Base-by-base conservation (phyloP, 2,888 invertebrate genomes). In the Oligia strigilis region DNA sequence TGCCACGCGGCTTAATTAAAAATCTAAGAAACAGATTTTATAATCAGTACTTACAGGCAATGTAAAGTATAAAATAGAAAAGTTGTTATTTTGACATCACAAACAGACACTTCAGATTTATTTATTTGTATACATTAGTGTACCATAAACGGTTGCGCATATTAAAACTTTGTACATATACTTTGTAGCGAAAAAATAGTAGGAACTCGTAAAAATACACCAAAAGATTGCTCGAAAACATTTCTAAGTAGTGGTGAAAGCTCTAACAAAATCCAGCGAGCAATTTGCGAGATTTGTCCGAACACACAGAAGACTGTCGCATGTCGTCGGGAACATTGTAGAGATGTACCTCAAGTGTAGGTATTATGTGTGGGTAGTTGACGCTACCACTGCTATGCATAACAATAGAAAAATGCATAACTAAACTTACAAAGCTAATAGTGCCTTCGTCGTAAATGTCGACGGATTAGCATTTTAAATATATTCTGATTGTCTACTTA, bases 251-350 rank as follows among this genome's bases (percentile, higher is more conserved):
- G 40, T 60, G 29, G 55, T 55, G 70, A 80, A 85, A 75, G 73
- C 67, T 77, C 60, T 62, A 72, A 76, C 74, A 55, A 71, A 83
- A 80, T 77, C 66, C 70, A 77, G 49, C 46, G 4, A 75, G 64
- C 80, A 83, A 82, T 83, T 86, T 75, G 73, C 77, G 62, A 83
- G 86, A 77, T 80, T 85, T 70, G 72, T 79, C 52, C 49, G 69
- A 36, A 80, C 72, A 78, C 62, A 70, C 66, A 72, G 58, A 55
- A 60, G 66, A 49, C 49, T 55, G 46, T 69, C 65, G 65, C 40
- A 40, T 65, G 65, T 65, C 52, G 64, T 65, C 55, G 75, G 36
- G 72, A 69, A 65, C 46, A 65, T 65, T 65, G 55, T 75, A 49
- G 62, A 66, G 29, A 60, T 71, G 71, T 58, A 64, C 72, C 36